phyloP scores from a whole-genome alignment of 2,888 invertebrate genomes.

The Drosophila meridionalis region DNA sequence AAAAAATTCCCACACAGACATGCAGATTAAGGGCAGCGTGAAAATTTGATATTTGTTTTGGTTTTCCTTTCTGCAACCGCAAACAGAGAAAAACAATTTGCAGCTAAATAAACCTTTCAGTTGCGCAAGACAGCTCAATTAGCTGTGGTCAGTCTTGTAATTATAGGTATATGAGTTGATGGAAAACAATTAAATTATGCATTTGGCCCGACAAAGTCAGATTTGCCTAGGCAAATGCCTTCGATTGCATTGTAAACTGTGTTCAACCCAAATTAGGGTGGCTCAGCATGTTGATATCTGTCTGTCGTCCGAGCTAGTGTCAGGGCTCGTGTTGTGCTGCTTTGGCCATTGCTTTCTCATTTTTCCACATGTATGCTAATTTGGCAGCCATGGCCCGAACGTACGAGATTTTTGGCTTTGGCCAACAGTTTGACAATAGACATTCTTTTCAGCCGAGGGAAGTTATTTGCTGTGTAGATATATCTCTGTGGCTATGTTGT shows the following conservation, averaged over 20 bases:
- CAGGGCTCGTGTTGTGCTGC: conserved; percentile 38
- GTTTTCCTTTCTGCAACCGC: conserved; percentile 1
- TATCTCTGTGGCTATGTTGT: conserved; percentile 7
- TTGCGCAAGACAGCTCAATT: conserved; percentile 2
- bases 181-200: conserved; percentile 57
- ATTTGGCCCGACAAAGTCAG: conserved; percentile 3
- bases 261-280: conserved; percentile 37
- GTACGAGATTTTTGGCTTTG: conserved; percentile 59
- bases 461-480: conserved; percentile 7
- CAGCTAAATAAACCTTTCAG: background rate
- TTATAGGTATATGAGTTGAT: conserved; percentile 31
- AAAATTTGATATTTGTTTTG: background rate
- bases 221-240: conserved; percentile 30
- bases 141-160: conserved; percentile 22
- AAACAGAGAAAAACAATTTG: conserved; percentile 4
- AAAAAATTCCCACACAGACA: conserved; percentile 4
- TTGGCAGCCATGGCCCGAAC: conserved; percentile 30
- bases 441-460: conserved; percentile 1
- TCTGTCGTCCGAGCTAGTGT: background rate
- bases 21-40: conserved; percentile 18
- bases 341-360: conserved; percentile 69
- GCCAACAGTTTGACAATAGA: conserved; percentile 35
- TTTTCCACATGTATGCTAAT: conserved; percentile 70
- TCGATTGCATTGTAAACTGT: conserved; percentile 40
- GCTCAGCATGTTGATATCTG: background rate